Base-by-base conservation (phyloP, 2,888 invertebrate species). In the Branchipolynoe longqiensis region DNA sequence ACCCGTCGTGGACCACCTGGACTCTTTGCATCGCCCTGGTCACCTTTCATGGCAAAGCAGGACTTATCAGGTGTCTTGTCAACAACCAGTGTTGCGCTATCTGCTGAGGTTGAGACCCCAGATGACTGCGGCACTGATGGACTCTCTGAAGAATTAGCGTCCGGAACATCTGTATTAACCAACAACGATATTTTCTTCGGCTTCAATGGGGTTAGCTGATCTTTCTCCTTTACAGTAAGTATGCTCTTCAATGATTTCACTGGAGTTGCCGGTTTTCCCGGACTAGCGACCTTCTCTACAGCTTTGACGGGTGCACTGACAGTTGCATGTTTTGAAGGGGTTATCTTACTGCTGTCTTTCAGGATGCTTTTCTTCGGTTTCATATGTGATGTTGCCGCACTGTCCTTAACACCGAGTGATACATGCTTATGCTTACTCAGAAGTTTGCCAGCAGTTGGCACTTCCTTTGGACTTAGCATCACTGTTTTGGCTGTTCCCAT, bases 41-140 rank as follows among this genome's bases (percentile, higher is more conserved):
- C 69, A 33, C 14, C 38, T n/a, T 33, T 69, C 22, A 25, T 8
- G 3, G 62, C 31, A 1, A 38, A 38, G n/a, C 6, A 36, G 14
- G 69, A 38, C 69, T 69, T 69, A 12, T 69, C 69, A 0, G 69
- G 36, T 0, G 69, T 69, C n/a, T 69, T 69, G 36, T 69, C n/a
- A 18, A 48, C 48, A 18, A 48, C 48, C 48, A 12, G 8, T 8
- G 48, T 8, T 18, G 48, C 48, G 18, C 48, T 48, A 18, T 48
- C 48, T 18, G 48, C 18, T 48, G 48, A 48, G 48, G 48, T 48
- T 14, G 69, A 18, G 25, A 22, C 31, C 1, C 2, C 62, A 2
- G 62, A 2, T 4, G 4, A 4, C 14, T 4, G 3, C 3, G 62
- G 3, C 2, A 2, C 31, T 28, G 62, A 62, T 28, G 62, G 31